These are phyloP conservation scores for Furnarius figulus DNA, from an alignment of 2,113 vertebrate species.

Conservation along the genomic window DNA sequence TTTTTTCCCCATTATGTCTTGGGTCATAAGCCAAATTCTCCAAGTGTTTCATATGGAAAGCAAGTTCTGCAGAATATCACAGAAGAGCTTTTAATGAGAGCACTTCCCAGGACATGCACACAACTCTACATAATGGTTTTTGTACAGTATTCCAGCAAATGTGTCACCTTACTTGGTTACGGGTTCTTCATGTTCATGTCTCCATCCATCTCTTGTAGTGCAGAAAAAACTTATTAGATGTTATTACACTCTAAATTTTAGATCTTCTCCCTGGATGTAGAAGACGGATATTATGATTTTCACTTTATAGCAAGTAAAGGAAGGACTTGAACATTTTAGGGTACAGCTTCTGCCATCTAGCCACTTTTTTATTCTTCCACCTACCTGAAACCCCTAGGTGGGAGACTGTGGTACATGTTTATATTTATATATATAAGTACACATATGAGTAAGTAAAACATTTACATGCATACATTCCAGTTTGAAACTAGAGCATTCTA, in stretches of 20 bases:
- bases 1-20: neutral
- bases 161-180: neutral
- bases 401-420: neutral
- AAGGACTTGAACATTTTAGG: neutral
- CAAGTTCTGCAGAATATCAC: neutral
- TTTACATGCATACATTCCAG: neutral
- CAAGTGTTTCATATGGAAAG: slow-evolving; percentile 33
- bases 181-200: neutral
- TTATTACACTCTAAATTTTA: neutral
- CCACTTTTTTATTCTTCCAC: neutral
- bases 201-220: neutral
- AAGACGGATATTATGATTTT: neutral
- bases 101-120: neutral
- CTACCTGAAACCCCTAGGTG: neutral
- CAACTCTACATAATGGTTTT: fast-evolving
- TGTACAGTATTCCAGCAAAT: neutral
- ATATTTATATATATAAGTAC: neutral
- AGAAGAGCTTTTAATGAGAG: neutral
- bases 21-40: neutral
- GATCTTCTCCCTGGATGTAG: neutral
- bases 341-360: neutral
- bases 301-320: neutral
- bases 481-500: neutral
- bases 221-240: neutral
- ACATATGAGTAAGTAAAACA: neutral